Percentiles rank a stretch among this genome's conserved stretches.
Evolutionary conservation across 2,888 invertebrate species (phyloP).

Genomic region (Dicycla oo): DNA sequence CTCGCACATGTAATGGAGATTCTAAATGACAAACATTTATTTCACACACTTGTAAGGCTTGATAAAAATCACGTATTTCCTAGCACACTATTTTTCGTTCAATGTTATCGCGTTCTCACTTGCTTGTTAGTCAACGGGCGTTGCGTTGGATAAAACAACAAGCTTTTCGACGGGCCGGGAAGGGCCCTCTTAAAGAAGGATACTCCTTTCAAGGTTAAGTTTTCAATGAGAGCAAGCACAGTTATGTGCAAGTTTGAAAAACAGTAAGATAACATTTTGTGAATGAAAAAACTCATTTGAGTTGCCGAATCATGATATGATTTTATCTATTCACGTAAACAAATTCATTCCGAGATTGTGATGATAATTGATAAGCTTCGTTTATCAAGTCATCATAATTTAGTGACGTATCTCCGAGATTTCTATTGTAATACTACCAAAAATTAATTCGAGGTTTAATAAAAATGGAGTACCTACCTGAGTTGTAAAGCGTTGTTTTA

Average conservation of each 20-base stretch:
- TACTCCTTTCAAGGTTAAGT: too few relatives aligned
- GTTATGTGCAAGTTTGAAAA: neutral
- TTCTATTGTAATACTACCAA: slow-evolving; percentile 3
- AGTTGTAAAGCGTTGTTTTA: too few relatives aligned
- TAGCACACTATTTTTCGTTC: too few relatives aligned
- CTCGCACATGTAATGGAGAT: too few relatives aligned
- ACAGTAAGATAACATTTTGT: neutral
- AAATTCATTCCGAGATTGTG: slow-evolving; percentile 29
- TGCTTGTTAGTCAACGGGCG: too few relatives aligned
- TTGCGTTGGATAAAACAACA: too few relatives aligned
- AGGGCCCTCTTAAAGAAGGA: too few relatives aligned
- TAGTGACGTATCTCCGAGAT: slow-evolving; percentile 11
- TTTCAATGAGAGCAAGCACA: neutral
- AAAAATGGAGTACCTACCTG: neutral
- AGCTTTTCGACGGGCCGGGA: too few relatives aligned
- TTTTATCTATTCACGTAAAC: slow-evolving; percentile 9
- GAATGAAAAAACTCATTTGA: neutral
- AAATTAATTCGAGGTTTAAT: neutral
- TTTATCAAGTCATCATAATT: slow-evolving; percentile 27
- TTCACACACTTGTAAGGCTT: too few relatives aligned
- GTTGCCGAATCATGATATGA: neutral
- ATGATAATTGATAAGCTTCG: slow-evolving; percentile 13
- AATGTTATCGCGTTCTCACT: too few relatives aligned
- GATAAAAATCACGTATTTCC: too few relatives aligned
- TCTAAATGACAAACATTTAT: too few relatives aligned